Evolutionary conservation across 2,888 invertebrate genomes (phyloP).

Genomic region (Philereme vetulata): DNA sequence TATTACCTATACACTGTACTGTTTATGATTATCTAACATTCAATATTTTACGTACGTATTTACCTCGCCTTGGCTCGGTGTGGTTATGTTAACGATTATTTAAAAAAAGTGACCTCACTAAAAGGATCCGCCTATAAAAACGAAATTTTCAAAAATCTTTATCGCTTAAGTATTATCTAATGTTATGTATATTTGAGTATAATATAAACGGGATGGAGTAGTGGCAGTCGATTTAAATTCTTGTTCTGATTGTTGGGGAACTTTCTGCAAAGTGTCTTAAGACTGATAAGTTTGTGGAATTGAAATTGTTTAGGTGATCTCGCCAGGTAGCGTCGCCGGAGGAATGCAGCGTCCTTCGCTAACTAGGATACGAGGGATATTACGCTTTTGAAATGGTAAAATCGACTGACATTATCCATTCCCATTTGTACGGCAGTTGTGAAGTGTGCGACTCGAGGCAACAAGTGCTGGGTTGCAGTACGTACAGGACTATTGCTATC

Average conservation of each 20-base stretch:
- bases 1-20: constrained; percentile 54
- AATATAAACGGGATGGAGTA: constrained; percentile 25
- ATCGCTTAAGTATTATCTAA: constrained; percentile 53
- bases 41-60: constrained; percentile 68
- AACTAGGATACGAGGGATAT: not conserved
- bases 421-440: constrained; percentile 11
- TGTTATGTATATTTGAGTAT: constrained; percentile 50
- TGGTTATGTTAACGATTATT: constrained; percentile 41
- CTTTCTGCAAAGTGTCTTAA: constrained; percentile 23
- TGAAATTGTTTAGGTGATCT: constrained; percentile 30
- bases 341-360: constrained; percentile 8
- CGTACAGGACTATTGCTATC: constrained; percentile 21
- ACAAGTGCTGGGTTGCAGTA: constrained; percentile 39
- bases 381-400: constrained; percentile 5
- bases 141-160: constrained; percentile 53
- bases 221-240: constrained; percentile 38
- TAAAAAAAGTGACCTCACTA: constrained; percentile 48
- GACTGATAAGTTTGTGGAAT: constrained; percentile 32
- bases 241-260: constrained; percentile 27
- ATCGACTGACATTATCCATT: constrained; percentile 20
- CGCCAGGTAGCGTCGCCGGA: constrained; percentile 14
- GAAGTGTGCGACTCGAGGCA: constrained; percentile 45
- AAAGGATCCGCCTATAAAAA: constrained; percentile 58
- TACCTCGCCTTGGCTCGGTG: constrained; percentile 44
- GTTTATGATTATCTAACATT: constrained; percentile 61